phyloP scores from a whole-genome alignment of 2,113 vertebrate genomes.

The Cavia porcellus region DNA sequence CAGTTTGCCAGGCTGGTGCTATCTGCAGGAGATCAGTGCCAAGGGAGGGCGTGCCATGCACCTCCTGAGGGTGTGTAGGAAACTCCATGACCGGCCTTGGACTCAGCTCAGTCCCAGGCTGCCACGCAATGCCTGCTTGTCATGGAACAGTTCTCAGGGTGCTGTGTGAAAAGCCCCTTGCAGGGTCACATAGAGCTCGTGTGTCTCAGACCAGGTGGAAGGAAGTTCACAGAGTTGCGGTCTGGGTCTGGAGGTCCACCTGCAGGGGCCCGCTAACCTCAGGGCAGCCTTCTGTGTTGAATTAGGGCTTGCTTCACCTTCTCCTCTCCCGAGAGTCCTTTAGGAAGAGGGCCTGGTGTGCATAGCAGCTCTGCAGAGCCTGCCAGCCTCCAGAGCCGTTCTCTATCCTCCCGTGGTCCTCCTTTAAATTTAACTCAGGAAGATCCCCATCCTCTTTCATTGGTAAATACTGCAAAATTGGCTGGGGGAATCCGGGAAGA shows the following conservation, averaged over 20 bases:
- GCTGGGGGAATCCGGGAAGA: not conserved
- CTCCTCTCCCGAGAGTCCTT: not conserved
- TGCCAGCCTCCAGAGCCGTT: not conserved
- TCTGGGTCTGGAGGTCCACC: no score
- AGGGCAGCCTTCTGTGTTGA: not conserved
- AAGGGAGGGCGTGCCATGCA: no score
- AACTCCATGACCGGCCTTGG: no score
- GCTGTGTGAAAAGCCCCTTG: not conserved
- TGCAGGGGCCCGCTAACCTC: not conserved
- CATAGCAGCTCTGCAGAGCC: rapidly evolving
- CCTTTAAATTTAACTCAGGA: not conserved
- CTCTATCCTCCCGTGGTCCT: no score
- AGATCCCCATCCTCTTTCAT: no score
- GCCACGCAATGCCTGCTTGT: not conserved
- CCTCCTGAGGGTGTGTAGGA: rapidly evolving
- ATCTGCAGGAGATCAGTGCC: no score
- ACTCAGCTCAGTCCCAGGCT: no score
- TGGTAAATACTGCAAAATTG: not conserved
- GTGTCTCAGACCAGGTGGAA: not conserved
- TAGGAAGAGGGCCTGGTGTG: not conserved
- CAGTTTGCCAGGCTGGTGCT: no score
- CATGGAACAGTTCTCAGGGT: not conserved
- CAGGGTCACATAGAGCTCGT: not conserved
- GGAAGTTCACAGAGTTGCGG: not conserved
- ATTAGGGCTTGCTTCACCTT: not conserved